Base-by-base conservation (phyloP, 1,140 invertebrate genomes). In the Bemisia tabaci region DNA sequence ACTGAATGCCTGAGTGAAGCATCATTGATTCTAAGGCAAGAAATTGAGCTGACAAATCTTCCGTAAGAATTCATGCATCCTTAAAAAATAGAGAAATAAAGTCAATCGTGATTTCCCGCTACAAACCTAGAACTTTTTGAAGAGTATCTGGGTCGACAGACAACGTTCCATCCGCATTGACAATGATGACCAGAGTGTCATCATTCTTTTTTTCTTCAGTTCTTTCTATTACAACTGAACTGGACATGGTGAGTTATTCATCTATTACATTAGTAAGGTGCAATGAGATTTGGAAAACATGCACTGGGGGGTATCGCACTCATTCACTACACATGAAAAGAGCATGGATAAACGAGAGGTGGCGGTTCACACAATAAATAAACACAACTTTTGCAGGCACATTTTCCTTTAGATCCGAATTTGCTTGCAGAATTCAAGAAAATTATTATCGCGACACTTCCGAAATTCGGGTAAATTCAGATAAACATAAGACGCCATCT, bases 221-320 rank as follows among this genome's bases (percentile, higher is more conserved):
- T 87, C 90, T 58, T 90, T 88, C 65, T 95, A 78, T 22, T 95
- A 85, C 82, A 97, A 91, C 61, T 96, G 82, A 69, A 27, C 68
- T 66, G 74, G 95, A 95, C 79, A 96, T 93, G 2, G 96, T 48
- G 33, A 48, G 17, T 48, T 48, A 48, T 9, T 48, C 17, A 48
- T 48, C 33, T 48, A 48, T 48, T 5, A 48, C 5, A 9, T 48
- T 17, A 48, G 33, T 48, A 9, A 48, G 33, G 33, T 48, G 33
- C 33, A 5, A 48, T 48, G 5, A n/a, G n/a, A n/a, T n/a, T n/a
- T n/a, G n/a, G n/a, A n/a, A n/a, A 48, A 48, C 33, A 48, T 9
- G 33, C 33, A 48, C 17, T 48, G 33, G 5, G 17, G 5, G 5
- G 33, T 48, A 48, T 48, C 33, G 17, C 33, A 48, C 33, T 5